Base-by-base conservation (phyloP, 2,888 invertebrate genomes). In the Luperina nickerlii region DNA sequence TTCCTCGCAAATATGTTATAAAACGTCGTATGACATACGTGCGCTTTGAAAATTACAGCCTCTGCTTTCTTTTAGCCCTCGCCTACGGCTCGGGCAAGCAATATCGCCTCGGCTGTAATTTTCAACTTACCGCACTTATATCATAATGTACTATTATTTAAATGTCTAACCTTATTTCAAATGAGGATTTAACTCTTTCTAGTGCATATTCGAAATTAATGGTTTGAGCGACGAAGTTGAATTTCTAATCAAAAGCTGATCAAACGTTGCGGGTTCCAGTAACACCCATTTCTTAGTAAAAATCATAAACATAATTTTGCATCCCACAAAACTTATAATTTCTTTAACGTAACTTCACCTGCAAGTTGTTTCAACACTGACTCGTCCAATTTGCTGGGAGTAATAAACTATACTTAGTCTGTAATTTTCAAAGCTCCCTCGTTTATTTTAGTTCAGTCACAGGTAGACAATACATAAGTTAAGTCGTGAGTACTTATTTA, bases 401-500 rank as follows among this genome's bases (percentile, higher is more conserved):
- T 78, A 87, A 86, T 78, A 81, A 83, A 87, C 76, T 88, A 67
- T 66, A 38, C 11, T 60, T 9, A 77, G 69, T 78, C 73, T 57
- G 76, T 76, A 79, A 74, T 72, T 74, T 79, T 66, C 76, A 57
- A 85, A 77, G 69, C 32, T 74, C 66, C 67, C 82, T 68, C 66
- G 77, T 80, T 70, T 72, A 83, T 81, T 83, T 78, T 60, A 87
- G 72, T 85, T 81, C 76, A 88, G 87, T 82, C 82, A 77, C 84
- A 89, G 88, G 87, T 87, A 88, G 74, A 84, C 77, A 85, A 87
- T 57, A 57, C 11, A 11, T 83, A 82, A 83, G 71, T 87, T 80
- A 83, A 84, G 87, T 89, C 88, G 75, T 82, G 78, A 85, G 78
- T 83, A 84, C 80, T 82, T 85, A 87, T 84, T 88, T 80, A 45